Base-by-base conservation (phyloP, 2,797 vertebrate genomes). In the Bovichtus diacanthus region DNA sequence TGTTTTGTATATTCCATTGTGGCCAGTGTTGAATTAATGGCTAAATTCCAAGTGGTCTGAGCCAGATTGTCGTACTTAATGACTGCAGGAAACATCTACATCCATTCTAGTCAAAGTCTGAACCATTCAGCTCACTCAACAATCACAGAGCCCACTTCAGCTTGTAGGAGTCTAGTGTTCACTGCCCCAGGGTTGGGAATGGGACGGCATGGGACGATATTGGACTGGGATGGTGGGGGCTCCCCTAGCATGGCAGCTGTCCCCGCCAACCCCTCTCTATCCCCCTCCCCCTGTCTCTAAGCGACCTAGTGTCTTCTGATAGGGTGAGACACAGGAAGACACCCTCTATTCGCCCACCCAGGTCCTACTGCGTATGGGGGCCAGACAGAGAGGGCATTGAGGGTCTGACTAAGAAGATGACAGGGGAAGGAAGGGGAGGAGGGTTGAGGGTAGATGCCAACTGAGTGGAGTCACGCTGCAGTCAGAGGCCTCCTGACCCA, bases 301-400 rank as follows among this genome's bases (percentile, higher is more conserved):
- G 47, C 9, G 6, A 44, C 51, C 55, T 55, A 29, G 69, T 74
- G 87, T 86, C 59, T 78, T 88, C 81, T 88, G 86, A 93, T 92
- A 91, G 90, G 91, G 66, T 53, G 68, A 84, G 70, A 90, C 69
- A 82, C 85, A 85, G 86, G 90, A 92, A 91, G 86, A 82, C 74
- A 85, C 80, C 84, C 80, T 53, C 68, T 43, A 74, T 65, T 86
- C n/a, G 63, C 80, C 86, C 81, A 82, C 86, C 70, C 79, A 80
- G 64, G 62, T 79, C 79, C 76, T 67, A 63, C 23, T 71, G 87
- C 83, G 75, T 80, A 76, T 73, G 87, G 77, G 77, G 76, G 69
- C 68, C 75, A 89, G 87, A 95, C 94, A 95, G 93, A 95, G 89
- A 84, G 83, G 84, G 85, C 86, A 94, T 94, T 95, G 93, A 95